phyloP scores from a whole-genome alignment of 2,888 invertebrate genomes.

The Coecobrya sp. region DNA sequence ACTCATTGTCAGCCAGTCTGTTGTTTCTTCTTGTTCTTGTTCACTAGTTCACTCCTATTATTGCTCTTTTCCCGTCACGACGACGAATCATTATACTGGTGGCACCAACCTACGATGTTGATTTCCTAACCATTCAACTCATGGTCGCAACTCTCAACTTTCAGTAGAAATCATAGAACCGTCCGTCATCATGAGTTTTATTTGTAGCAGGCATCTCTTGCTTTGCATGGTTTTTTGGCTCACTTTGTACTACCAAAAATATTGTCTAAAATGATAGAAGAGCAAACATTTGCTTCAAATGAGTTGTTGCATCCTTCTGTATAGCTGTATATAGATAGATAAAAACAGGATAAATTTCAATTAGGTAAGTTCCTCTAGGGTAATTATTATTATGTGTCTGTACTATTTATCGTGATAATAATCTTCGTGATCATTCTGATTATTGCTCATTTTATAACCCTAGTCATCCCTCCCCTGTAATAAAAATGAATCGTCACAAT shows the following conservation, averaged over 20 bases:
- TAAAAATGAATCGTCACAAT: constrained; percentile 22
- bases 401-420: constrained; percentile 6
- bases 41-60: constrained; percentile 51
- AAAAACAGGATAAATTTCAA: constrained; percentile 62
- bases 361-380: constrained; percentile 63
- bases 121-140: neutral
- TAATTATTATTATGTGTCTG: constrained; percentile 60
- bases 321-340: neutral
- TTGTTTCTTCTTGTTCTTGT: constrained; percentile 60
- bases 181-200: neutral
- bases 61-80: constrained; percentile 55
- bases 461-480: neutral
- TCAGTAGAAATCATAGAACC: constrained; percentile 3
- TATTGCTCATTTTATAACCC: constrained; percentile 20
- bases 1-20: constrained; percentile 77
- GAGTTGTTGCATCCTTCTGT: neutral
- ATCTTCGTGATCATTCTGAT: constrained; percentile 21
- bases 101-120: neutral
- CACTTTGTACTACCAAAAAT: neutral
- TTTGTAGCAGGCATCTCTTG: neutral
- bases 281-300: constrained; percentile 25
- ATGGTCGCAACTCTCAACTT: neutral
- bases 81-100: constrained; percentile 33
- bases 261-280: neutral
- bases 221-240: neutral